Percentiles rank a stretch among this genome's conserved stretches.
phyloP scores from a whole-genome alignment of 2,888 invertebrate species.

The Ichneumoninae sp. region DNA sequence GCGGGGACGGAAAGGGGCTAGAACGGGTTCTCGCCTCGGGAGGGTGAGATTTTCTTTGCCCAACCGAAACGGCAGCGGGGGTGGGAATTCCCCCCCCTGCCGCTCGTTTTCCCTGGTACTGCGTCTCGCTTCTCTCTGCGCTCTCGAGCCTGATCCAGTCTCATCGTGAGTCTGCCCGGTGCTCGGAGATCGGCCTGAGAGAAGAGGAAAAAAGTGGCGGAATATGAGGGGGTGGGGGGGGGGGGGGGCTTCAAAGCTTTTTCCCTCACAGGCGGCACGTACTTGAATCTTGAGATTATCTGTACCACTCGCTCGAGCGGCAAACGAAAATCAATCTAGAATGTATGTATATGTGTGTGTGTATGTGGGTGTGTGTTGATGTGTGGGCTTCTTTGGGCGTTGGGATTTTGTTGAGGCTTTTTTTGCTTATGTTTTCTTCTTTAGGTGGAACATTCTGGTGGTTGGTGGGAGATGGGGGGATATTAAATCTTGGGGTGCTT shows the following conservation, averaged over 20 bases:
- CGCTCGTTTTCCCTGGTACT: constrained; percentile 30
- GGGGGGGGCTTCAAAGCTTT: constrained; percentile 24
- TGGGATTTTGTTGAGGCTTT: background rate
- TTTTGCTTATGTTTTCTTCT: background rate
- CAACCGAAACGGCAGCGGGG: background rate
- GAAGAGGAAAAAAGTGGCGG: constrained; percentile 7
- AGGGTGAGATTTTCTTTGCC: constrained; percentile 58
- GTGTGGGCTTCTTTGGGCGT: background rate
- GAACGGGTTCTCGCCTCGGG: constrained; percentile 60
- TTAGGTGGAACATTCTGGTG: background rate
- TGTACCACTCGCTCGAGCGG: constrained; percentile 17
- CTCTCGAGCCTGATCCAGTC: constrained; percentile 54
- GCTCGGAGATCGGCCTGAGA: background rate
- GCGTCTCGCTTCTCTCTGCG: constrained; percentile 38
- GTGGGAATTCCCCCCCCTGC: background rate
- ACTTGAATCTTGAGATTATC: constrained; percentile 56
- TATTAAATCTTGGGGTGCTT: no score
- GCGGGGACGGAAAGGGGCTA: constrained; percentile 66
- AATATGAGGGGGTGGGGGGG: constrained; percentile 11
- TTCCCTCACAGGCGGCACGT: constrained; percentile 22
- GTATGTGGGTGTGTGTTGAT: background rate
- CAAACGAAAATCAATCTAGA: constrained; percentile 43
- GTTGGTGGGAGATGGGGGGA: background rate
- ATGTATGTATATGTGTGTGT: background rate
- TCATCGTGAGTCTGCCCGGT: constrained; percentile 17